These are phyloP conservation scores for Lordiphosa fenestrarum DNA, from an alignment of 2,888 invertebrate genomes.

Conservation along the genomic window DNA sequence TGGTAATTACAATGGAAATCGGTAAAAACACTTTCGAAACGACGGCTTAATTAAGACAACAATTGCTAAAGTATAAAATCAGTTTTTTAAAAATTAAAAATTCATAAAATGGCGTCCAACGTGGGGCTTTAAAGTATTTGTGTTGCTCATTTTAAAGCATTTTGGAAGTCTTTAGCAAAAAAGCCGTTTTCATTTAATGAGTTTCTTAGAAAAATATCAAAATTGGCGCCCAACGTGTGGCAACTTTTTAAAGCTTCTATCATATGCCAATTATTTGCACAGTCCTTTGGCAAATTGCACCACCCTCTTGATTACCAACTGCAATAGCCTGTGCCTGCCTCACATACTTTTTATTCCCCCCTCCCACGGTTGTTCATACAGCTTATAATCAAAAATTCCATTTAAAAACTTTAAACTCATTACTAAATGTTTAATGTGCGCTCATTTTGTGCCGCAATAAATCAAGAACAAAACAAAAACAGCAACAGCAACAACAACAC, in stretches of 20 bases:
- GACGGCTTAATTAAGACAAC: too few species aligned
- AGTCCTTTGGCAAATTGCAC: background rate
- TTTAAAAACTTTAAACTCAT: slow-evolving; percentile 73
- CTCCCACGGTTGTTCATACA: background rate
- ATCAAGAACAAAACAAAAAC: slow-evolving; percentile 43
- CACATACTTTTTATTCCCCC: background rate
- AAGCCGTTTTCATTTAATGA: too few species aligned
- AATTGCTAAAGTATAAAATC: too few species aligned
- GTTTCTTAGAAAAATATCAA: too few species aligned
- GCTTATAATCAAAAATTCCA: slow-evolving; percentile 66
- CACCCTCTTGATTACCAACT: slow-evolving; percentile 1
- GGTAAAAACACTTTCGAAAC: too few species aligned
- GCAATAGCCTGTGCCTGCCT: background rate
- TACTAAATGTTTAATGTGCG: slow-evolving; percentile 70
- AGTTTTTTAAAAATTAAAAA: too few species aligned
- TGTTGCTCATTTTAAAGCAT: too few species aligned
- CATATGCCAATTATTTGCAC: background rate
- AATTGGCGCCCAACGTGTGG: background rate
- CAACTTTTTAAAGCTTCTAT: background rate
- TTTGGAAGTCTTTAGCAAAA: too few species aligned
- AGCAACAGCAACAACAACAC: background rate
- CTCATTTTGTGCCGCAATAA: slow-evolving; percentile 60
- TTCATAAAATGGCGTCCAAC: too few species aligned
- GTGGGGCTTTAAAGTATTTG: too few species aligned
- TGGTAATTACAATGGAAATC: background rate